Evolutionary conservation across 1,140 invertebrate genomes (phyloP).

Genomic region (Wasmannia auropunctata): DNA sequence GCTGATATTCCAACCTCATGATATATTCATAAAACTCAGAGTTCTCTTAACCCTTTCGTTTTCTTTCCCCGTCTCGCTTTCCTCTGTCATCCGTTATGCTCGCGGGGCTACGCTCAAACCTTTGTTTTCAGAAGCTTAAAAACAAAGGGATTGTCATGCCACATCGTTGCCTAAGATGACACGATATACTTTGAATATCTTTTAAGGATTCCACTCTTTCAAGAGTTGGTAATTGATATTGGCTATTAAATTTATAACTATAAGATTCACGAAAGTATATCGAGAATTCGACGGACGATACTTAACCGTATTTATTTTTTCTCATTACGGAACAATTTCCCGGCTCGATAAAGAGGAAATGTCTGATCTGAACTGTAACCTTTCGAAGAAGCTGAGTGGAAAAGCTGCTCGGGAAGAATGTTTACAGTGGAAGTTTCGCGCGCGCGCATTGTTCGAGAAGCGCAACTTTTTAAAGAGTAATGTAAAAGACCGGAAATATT

Average conservation of each 20-base stretch:
- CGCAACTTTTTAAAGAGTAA: constrained; percentile 35
- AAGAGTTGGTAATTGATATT: not conserved
- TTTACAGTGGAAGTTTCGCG: constrained; percentile 31
- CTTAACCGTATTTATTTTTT: not conserved
- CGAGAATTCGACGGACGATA: not conserved
- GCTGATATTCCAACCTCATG: constrained; percentile 44
- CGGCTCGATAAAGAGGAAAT: constrained; percentile 37
- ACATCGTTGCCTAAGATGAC: not conserved
- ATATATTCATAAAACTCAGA: constrained; percentile 70
- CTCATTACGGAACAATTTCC: constrained; percentile 10
- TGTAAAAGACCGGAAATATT: not conserved
- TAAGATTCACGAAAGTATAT: constrained; percentile 7
- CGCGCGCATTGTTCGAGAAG: constrained; percentile 16
- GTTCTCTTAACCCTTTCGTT: constrained; percentile 25
- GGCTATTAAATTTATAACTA: constrained; percentile 1
- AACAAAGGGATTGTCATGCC: constrained; percentile 12
- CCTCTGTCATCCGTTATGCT: constrained; percentile 47
- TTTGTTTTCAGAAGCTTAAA: constrained; percentile 53
- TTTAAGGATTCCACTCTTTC: not conserved
- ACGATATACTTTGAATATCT: constrained; percentile 23
- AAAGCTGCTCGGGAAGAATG: constrained; percentile 15
- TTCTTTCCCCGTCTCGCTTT: not conserved
- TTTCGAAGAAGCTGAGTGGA: constrained; percentile 33
- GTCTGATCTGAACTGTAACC: constrained; percentile 37
- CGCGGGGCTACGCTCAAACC: constrained; percentile 19